These are phyloP conservation scores for Mythimna loreyi DNA, from an alignment of 2,888 invertebrate species.

Conservation along the genomic window DNA sequence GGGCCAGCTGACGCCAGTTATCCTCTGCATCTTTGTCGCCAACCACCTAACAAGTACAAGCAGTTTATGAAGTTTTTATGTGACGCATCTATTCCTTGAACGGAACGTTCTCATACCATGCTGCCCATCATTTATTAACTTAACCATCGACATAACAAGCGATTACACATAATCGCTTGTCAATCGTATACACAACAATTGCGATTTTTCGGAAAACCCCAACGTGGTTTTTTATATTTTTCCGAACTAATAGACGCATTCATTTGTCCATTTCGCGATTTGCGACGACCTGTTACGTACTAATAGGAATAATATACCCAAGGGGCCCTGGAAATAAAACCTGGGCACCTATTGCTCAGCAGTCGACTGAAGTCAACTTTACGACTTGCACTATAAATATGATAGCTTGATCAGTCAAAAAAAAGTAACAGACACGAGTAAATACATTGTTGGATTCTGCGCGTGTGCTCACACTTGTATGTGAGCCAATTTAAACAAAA, in stretches of 20 bases:
- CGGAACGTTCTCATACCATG: too few species aligned
- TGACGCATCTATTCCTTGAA: neutral
- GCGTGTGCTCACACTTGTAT: neutral
- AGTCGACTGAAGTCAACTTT: neutral
- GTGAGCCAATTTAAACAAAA: constrained; percentile 16
- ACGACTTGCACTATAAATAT: neutral
- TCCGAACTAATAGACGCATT: too few species aligned
- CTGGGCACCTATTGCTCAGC: too few species aligned
- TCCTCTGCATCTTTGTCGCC: constrained; percentile 93
- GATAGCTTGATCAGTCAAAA: neutral
- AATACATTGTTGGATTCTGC: constrained; percentile 1
- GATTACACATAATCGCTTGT: too few species aligned
- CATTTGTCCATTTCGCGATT: too few species aligned
- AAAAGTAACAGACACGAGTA: neutral
- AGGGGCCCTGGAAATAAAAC: too few species aligned
- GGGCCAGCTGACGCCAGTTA: constrained; percentile 96
- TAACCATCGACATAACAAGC: too few species aligned
- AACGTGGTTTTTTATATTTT: too few species aligned
- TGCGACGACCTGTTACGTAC: too few species aligned
- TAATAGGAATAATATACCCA: too few species aligned
- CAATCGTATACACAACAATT: too few species aligned
- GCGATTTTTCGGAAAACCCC: too few species aligned
- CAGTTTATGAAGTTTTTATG: neutral
- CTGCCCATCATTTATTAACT: neutral
- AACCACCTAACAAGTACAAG: constrained; percentile 88